Evolutionary conservation across 2,888 invertebrate genomes (phyloP), one percentile per base, ranked within the genome.

Genomic region (Eledona agricola): DNA sequence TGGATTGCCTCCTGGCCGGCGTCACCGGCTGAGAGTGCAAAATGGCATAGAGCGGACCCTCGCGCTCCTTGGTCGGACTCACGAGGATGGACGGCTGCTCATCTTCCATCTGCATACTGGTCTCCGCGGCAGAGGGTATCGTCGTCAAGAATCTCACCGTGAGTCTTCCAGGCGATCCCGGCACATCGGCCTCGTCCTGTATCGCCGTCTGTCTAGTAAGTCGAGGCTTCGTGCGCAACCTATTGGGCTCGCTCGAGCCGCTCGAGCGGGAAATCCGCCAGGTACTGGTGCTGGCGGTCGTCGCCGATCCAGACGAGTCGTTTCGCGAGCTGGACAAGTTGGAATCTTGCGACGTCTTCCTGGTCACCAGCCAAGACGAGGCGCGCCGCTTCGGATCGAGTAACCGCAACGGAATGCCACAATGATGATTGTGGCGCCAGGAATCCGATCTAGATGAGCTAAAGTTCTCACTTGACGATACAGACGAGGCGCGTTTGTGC

Each of bases 291-390:
- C 90, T 91, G 13, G 92, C 93, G 1, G 93, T 93, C 9, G 93
- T 93, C 12, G 86, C 88, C 3, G 93, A 93, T 1, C 92, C 92
- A 0, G 92, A 92, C 6, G 93, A 94, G 76, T 95, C 94, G 77
- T 94, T 94, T 38, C 94, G 81, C 11, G 93, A 93, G 65, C 90
- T 92, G 31, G 92, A 93, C 60, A 94, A 78, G 76, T 92, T 94
- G 2, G 94, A 94, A 73, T 95, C 94, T 74, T 94, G 93, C 5
- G 92, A 93, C 0, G 93, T 91, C 77, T 94, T 94, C 40, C 93
- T 81, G n/a, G 93, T 91, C 13, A 93, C 89, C 54, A 93, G 79
- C 93, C 93, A 93, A 0, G 92, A 91, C 0, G 92, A 89, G 32
- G 92, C 89, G 59, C 93, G 81, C 42, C 93, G 81, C 68, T 90